These are phyloP conservation scores for Cynopterus sphinx DNA, from an alignment of 2,797 vertebrate genomes.

Conservation along the genomic window DNA sequence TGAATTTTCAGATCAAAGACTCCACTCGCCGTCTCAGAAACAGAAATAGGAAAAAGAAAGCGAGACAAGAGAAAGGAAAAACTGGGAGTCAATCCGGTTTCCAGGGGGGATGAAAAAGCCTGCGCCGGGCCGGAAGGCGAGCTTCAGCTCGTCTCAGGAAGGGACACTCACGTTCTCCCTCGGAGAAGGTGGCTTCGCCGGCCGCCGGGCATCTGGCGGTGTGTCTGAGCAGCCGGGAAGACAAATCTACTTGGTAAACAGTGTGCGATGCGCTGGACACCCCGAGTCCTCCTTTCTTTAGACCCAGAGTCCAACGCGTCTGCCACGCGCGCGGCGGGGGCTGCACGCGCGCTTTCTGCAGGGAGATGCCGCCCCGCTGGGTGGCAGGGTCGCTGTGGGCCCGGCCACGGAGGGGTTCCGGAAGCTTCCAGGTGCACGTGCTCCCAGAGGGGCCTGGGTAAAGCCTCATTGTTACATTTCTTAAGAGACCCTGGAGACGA, in stretches of 20 bases:
- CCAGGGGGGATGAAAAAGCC: conserved; percentile 71
- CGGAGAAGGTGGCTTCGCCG: not conserved
- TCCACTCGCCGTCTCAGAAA: conserved; percentile 71
- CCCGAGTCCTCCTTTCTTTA: not conserved
- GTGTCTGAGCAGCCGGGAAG: conserved; percentile 33
- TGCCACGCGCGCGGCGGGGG: not conserved
- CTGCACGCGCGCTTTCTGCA: accelerated
- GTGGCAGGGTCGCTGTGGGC: no score
- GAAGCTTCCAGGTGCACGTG: accelerated
- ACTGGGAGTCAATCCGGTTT: conserved; percentile 68
- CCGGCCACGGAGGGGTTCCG: accelerated
- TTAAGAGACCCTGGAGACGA: not conserved
- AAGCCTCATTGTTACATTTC: not conserved
- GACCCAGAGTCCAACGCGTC: not conserved
- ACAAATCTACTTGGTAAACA: not conserved
- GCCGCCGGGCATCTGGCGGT: not conserved
- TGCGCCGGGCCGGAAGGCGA: conserved; percentile 14
- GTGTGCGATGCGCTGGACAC: not conserved
- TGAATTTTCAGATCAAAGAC: conserved; percentile 78
- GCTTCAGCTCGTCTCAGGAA: conserved; percentile 31
- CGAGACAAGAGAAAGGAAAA: not conserved
- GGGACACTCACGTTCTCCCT: not conserved
- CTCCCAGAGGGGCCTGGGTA: not conserved
- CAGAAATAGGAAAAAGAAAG: conserved; percentile 58
- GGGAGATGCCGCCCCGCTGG: no score